Percentiles rank a stretch among this genome's conserved stretches.
Evolutionary conservation across 2,797 vertebrate genomes (phyloP).

Genomic region (Hylomyscus alleni): DNA sequence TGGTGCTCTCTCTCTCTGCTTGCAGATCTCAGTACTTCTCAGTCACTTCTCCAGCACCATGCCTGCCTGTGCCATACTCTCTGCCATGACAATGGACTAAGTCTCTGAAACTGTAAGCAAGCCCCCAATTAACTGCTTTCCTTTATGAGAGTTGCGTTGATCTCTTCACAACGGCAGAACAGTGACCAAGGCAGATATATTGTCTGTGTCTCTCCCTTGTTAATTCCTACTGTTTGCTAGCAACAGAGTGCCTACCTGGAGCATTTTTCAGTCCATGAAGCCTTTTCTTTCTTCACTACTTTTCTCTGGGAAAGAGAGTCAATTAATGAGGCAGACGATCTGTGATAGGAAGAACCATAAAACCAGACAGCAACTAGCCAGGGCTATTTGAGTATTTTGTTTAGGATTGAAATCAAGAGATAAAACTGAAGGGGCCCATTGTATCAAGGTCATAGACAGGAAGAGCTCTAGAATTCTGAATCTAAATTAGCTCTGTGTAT

Average conservation of each 20-base stretch:
- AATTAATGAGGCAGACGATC: neutral
- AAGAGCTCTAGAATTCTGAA: neutral
- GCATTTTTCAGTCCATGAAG: neutral
- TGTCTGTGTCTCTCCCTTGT: neutral
- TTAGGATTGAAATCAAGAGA: neutral
- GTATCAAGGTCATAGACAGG: neutral
- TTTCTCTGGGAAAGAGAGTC: neutral
- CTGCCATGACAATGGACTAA: neutral
- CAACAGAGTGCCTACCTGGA: neutral
- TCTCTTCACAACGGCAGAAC: neutral
- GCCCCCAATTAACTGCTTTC: neutral
- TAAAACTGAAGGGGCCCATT: neutral
- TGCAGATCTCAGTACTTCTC: neutral
- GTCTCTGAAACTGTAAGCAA: neutral
- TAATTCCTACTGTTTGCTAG: neutral
- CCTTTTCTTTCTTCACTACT: neutral
- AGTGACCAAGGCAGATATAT: no score
- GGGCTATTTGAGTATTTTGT: neutral
- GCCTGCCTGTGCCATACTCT: neutral
- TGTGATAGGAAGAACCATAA: neutral
- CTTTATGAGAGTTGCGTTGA: neutral
- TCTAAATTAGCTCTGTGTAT: neutral
- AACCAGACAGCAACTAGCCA: neutral
- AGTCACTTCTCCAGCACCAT: neutral
- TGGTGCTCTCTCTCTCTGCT: no score